Percentiles rank a stretch among this genome's conserved stretches.
Evolutionary conservation across 2,888 invertebrate genomes (phyloP).

Genomic region (Gibbula magus): DNA sequence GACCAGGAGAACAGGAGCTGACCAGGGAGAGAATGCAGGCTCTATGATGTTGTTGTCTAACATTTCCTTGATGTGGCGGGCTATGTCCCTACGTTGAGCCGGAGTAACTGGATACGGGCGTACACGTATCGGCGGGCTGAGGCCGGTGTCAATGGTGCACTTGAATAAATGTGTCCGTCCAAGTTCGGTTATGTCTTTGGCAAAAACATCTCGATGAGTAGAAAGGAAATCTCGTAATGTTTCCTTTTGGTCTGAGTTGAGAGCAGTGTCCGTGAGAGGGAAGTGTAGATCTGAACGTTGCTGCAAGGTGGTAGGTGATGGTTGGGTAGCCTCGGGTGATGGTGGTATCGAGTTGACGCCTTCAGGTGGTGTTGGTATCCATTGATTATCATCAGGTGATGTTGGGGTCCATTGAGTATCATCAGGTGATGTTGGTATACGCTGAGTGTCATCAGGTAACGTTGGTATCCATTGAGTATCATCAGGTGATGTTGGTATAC

Average conservation of each 20-base stretch:
- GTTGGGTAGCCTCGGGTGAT: no score
- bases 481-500: no score
- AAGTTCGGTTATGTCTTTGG: slow-evolving; percentile 28
- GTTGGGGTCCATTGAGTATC: no score
- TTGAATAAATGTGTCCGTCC: slow-evolving; percentile 39
- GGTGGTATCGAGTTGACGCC: no score
- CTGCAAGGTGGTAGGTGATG: no score
- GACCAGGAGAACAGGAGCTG: slow-evolving; percentile 40
- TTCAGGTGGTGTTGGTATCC: no score
- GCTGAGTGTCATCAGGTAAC: no score
- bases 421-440: no score
- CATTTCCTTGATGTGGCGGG: slow-evolving; percentile 39
- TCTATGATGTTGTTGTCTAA: slow-evolving; percentile 41
- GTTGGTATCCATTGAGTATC: no score
- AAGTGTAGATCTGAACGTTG: not conserved
- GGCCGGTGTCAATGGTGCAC: slow-evolving; percentile 42
- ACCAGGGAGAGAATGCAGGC: slow-evolving; percentile 39
- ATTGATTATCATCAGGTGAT: no score
- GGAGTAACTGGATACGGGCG: slow-evolving; percentile 34
- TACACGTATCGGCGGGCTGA: slow-evolving; percentile 34
- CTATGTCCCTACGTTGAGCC: slow-evolving; percentile 26
- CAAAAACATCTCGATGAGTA: slow-evolving; percentile 25
- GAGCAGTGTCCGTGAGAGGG: slow-evolving; percentile 14
- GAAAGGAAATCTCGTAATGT: not conserved
- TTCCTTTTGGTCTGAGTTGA: slow-evolving; percentile 14